Base-by-base conservation (phyloP, 1,140 invertebrate species). In the Linepithema humile region DNA sequence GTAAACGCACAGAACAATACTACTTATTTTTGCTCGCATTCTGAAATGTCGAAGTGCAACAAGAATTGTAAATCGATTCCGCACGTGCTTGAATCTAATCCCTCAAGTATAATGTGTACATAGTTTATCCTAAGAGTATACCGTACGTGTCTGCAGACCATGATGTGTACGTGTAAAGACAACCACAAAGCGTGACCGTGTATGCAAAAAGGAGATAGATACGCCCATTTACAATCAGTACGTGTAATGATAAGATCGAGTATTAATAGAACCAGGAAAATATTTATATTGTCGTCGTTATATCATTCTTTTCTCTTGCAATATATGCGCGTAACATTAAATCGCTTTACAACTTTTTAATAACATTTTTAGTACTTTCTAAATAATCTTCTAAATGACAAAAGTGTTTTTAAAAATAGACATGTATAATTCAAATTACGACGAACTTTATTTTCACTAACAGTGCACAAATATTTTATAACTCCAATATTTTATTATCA, bases 51-150 rank as follows among this genome's bases (percentile, higher is more conserved):
- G 12, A 55, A 72, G 32, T 38, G 1, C 43, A 55, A 55, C 20
- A 38, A 38, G 29, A 65, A 65, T n/a, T 86, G 50, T 53, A 53
- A 55, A 78, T 78, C 82, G 57, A 86, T 83, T 50, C 78, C 17
- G 32, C 85, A 75, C 83, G 89, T 85, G 80, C 64, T 86, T 40
- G 48, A 88, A 86, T 88, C 77, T 89, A 90, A 90, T 90, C 85
- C 82, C 77, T 82, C 83, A 82, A 82, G 80, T 87, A 55, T 85
- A 69, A 86, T 67, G 53, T 60, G 50, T 48, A 55, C 26, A 32
- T 35, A 40, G 50, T 50, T 50, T 43, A 82, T 74, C 48, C 78
- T 45, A 55, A 57, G 70, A 77, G 43, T 69, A 82, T 62, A 74
- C 50, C 20, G 15, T 38, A 38, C 50, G 20, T 55, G 20, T 38